phyloP scores from a whole-genome alignment of 2,113 vertebrate species.

The Larimichthys crocea region DNA sequence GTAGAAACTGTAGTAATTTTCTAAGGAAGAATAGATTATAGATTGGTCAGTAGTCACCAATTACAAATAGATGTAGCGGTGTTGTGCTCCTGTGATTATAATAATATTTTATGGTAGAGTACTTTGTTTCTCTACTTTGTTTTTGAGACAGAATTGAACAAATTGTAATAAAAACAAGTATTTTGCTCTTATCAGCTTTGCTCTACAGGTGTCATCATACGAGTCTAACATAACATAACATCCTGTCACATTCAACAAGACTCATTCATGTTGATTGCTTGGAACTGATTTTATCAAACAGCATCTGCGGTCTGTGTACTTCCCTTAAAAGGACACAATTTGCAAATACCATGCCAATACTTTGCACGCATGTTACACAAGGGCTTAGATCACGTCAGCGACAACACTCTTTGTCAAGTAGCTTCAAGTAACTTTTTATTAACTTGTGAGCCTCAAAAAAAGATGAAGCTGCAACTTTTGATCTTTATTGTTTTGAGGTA shows the following conservation, averaged over 20 bases:
- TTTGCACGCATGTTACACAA: not conserved
- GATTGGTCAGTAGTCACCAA: not conserved
- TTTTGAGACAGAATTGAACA: not conserved
- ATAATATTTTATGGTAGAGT: no score
- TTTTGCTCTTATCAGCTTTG: not conserved
- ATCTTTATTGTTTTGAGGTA: not conserved
- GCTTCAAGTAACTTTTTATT: not conserved
- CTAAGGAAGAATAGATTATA: not conserved
- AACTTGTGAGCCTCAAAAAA: not conserved
- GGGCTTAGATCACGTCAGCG: not conserved
- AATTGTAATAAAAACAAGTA: not conserved
- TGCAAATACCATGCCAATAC: constrained; percentile 17
- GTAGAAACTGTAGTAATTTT: not conserved
- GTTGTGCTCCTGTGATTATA: not conserved
- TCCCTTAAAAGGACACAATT: not conserved
- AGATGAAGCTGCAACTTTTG: constrained; percentile 47
- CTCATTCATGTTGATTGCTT: constrained; percentile 6
- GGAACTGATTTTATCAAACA: constrained; percentile 14
- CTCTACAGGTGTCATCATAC: not conserved
- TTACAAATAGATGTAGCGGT: not conserved
- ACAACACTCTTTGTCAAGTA: not conserved
- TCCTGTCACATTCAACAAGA: not conserved
- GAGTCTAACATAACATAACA: not conserved
- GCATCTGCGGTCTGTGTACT: constrained; percentile 29
- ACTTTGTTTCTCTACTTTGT: no score